Conservation (phyloP, 2,113 vertebrate genomes). For the Setophaga kirtlandii region DNA sequence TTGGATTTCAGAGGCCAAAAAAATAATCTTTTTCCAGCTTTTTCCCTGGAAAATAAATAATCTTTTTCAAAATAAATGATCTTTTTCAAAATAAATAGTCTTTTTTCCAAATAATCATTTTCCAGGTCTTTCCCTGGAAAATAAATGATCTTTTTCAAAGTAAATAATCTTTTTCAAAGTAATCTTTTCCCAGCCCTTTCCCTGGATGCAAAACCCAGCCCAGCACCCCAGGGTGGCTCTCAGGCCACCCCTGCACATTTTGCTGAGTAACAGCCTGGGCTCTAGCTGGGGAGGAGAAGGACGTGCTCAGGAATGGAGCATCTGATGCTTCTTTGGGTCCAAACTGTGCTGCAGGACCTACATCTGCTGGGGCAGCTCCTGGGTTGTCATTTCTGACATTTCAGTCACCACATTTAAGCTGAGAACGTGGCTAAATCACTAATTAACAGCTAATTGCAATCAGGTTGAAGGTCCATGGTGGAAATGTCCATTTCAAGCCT, state of each 20-base stretch:
- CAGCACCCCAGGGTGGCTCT: background rate
- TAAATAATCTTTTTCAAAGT: background rate
- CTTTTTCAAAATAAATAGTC: background rate
- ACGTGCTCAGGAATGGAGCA: rapidly evolving
- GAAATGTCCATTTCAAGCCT: background rate
- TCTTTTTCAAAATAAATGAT: background rate
- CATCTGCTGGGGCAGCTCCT: background rate
- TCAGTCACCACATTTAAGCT: background rate
- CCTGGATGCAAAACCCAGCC: background rate
- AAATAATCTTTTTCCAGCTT: background rate
- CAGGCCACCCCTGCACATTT: background rate
- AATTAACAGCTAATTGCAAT: rapidly evolving
- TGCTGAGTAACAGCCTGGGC: background rate
- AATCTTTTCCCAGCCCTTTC: background rate
- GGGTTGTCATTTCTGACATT: background rate
- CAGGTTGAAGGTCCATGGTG: background rate
- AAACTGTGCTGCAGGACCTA: background rate
- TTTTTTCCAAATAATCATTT: background rate
- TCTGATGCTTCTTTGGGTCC: background rate
- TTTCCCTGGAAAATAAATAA: background rate
- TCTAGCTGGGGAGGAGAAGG: background rate
- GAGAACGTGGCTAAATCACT: background rate
- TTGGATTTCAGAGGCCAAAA: background rate
- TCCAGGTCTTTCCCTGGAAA: background rate
- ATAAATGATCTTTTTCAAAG: background rate